Conservation (phyloP, 2,113 vertebrate species). For the Prolemur simus region DNA sequence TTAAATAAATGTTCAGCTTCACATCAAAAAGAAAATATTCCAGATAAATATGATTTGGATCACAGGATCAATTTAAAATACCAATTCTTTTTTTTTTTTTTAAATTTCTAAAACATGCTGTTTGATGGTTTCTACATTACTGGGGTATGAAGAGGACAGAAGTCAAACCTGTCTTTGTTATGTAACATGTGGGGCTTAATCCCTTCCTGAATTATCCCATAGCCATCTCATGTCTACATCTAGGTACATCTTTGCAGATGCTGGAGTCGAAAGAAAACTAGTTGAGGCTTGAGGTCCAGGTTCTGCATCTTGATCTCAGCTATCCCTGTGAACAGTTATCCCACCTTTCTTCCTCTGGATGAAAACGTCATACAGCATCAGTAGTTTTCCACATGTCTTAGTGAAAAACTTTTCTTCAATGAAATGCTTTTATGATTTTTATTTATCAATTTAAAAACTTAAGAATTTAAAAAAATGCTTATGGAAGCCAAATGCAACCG, state of each 20-base stretch:
- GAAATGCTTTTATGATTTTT: not conserved
- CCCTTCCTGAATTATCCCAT: not conserved
- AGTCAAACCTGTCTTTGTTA: not conserved
- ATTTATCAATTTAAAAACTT: not conserved
- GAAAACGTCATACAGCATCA: not conserved
- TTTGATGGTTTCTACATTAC: conserved; percentile 64
- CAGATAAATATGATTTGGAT: not conserved
- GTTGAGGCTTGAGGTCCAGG: not conserved
- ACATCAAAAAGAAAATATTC: conserved; percentile 27
- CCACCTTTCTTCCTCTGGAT: not conserved
- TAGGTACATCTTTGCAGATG: not conserved
- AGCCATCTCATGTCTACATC: not conserved
- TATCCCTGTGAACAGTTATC: not conserved
- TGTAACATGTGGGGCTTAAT: not conserved
- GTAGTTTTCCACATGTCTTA: not conserved
- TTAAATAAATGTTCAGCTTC: conserved; percentile 21
- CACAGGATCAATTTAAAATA: conserved; percentile 66
- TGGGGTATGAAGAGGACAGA: not conserved
- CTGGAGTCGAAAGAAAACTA: not conserved
- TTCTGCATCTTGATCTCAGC: not conserved
- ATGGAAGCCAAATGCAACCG: not conserved
- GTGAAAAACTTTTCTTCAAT: not conserved
- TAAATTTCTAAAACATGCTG: not conserved
- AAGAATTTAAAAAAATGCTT: not conserved
- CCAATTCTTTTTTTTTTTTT: not conserved